Evolutionary conservation across 2,797 vertebrate species (phyloP), one percentile per base, ranked within the genome.

Genomic region (Acipenser transmontanus): DNA sequence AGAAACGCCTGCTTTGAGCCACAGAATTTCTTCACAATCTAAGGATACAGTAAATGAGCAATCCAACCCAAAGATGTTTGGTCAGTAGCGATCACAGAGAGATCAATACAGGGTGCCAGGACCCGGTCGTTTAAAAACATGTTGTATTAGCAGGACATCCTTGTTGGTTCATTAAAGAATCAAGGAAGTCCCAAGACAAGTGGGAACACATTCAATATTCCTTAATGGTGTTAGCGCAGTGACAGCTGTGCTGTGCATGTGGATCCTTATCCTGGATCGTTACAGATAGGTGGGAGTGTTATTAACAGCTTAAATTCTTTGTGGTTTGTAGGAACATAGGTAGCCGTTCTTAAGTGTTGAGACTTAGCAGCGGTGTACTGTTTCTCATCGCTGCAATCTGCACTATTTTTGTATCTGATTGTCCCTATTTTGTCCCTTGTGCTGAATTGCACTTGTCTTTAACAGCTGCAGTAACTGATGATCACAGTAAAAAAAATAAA

Each of bases 381-480:
- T 50, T 77, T 34, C 48, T 14, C 47, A 13, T 7, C 50, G 48
- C 49, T 47, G 69, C 14, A 7, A 13, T 57, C 54, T 11, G 9
- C 14, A 11, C 70, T 74, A 72, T 80, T 81, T 77, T 80, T 72
- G 77, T 72, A 70, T 64, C 11, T 69, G 50, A 71, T 51, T 54
- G 66, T 67, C 56, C 11, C 9, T 13, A 12, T 48, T 65, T 68
- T 8, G 17, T 17, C 59, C 51, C 10, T 7, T 34, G 7, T 34
- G 34, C 34, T 34, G 34, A 75, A 67, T 59, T 48, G 61, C 67
- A 47, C 60, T 69, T 64, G 62, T 48, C 64, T 62, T 34, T 69
- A 49, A 72, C 75, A 75, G 75, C 65, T 59, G 67, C 70, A 76
- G 63, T 64, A 67, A 67, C 64, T 73, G 69, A 11, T 75, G 68